A percentile compares a stretch with the other conserved stretches of the same genome.
phyloP scores from a whole-genome alignment of 2,888 invertebrate genomes.

The Microdon myrmicae region DNA sequence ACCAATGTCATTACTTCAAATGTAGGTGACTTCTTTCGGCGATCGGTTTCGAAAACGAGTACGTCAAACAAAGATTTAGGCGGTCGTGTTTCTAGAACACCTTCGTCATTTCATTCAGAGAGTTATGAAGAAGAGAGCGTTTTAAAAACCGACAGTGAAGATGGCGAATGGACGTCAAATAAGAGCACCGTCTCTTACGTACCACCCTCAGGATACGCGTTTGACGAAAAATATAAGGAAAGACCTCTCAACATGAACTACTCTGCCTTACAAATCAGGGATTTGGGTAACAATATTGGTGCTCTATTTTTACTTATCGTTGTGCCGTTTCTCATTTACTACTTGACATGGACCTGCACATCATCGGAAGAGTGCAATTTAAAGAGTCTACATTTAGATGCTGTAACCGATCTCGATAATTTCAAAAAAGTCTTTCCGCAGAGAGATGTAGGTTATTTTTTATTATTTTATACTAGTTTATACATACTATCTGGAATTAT shows the following conservation, averaged over 20 bases:
- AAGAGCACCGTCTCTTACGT: constrained; percentile 51
- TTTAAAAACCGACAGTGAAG: constrained; percentile 59
- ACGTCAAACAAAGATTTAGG: no score
- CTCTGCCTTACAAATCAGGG: no score
- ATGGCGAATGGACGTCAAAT: constrained; percentile 57
- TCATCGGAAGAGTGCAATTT: constrained; percentile 56
- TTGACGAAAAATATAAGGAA: constrained; percentile 57
- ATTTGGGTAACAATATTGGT: constrained; percentile 62
- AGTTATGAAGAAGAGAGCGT: constrained; percentile 63
- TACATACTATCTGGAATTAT: constrained; percentile 60
- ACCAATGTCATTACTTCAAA: constrained; percentile 61
- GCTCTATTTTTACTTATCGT: constrained; percentile 56
- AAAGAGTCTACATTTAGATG: constrained; percentile 54
- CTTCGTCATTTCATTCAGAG: constrained; percentile 46
- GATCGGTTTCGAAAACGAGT: constrained; percentile 61
- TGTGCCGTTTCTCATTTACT: constrained; percentile 58
- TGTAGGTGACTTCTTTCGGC: constrained; percentile 61
- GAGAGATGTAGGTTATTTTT: constrained; percentile 57
- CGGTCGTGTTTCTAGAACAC: constrained; percentile 30
- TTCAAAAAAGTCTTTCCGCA: constrained; percentile 57
- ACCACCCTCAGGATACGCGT: constrained; percentile 35
- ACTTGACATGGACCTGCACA: constrained; percentile 62
- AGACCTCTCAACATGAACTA: no score
- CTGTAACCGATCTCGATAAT: constrained; percentile 54
- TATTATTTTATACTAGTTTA: constrained; percentile 58